A percentile compares a stretch with the other conserved stretches of the same genome.
Evolutionary conservation across 2,888 invertebrate species (phyloP).

Genomic region (Lathronympha strigana): DNA sequence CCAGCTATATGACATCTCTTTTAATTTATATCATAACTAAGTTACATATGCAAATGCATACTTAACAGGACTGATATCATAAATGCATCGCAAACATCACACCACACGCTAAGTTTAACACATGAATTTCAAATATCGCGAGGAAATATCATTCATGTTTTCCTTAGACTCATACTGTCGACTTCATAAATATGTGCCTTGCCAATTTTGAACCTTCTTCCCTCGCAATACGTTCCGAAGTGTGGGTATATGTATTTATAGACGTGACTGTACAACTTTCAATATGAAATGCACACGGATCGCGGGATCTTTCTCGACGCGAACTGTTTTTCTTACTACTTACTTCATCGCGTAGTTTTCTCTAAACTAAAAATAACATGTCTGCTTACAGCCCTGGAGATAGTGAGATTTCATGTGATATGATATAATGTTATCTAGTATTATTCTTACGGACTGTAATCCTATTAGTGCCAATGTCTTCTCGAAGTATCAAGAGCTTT

Average conservation of each 20-base stretch:
- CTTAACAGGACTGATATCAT: background rate
- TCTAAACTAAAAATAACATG: conserved; percentile 23
- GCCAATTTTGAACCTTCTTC: too few species aligned
- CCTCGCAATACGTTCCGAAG: too few species aligned
- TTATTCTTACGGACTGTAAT: conserved; percentile 2
- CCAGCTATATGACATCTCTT: too few species aligned
- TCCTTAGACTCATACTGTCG: background rate
- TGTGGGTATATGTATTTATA: too few species aligned
- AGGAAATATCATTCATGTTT: background rate
- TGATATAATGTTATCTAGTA: conserved; percentile 17
- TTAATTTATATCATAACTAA: too few species aligned
- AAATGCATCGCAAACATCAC: background rate
- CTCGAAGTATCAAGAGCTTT: background rate
- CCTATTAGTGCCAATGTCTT: conserved; percentile 8
- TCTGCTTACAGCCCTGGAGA: background rate
- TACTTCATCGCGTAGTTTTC: conserved; percentile 20
- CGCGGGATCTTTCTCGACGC: background rate
- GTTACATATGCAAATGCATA: background rate
- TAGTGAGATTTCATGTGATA: conserved; percentile 5
- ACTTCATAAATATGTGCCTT: too few species aligned
- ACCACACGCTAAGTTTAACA: conserved; percentile 2
- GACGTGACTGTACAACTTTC: background rate
- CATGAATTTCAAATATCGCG: background rate
- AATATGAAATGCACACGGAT: conserved; percentile 15
- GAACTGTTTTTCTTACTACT: conserved; percentile 13